Base-by-base conservation (phyloP, 2,888 invertebrate genomes). In the Sinelater perroti region DNA sequence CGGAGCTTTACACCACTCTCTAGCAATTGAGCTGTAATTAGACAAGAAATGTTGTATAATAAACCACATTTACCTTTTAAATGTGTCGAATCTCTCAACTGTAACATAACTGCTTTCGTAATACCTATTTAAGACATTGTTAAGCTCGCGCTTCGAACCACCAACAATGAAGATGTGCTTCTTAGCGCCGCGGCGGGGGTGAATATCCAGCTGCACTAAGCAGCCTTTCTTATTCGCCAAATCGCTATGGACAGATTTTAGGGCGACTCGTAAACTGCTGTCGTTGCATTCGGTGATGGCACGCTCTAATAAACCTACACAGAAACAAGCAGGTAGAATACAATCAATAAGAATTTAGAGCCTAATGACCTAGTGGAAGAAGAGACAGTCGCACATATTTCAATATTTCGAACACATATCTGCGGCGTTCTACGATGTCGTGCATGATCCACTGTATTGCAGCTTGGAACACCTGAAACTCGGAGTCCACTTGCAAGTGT, bases 91-190 rank as follows among this genome's bases (percentile, higher is more conserved):
- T 79, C 90, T 89, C 69, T 93, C 90, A 21, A 60, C 55, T 6
- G 59, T 54, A 13, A 93, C 91, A 65, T 93, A 89, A 63, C 92
- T 91, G 75, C 90, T 88, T 80, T 95, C 95, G 24, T 69, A 46
- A 54, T 88, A 83, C 70, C 82, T 75, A 72, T 91, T 86, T 85
- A 91, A 88, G 55, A 88, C 85, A 33, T 85, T 85, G 8, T 85
- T 83, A 40, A 87, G 83, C 78, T 93, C 91, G 44, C 93, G 85
- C 69, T 91, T 89, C 1, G 91, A 92, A 8, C 96, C 96, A 16
- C 96, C 96, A 61, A 93, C 91, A 36, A 96, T 87, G 70, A 92
- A 88, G 61, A 96, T 89, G 72, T 90, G 87, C 75, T 94, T 94
- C 62, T 93, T 90, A 0, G 95, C 93, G 72, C 92, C 87, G 64